phyloP scores from a whole-genome alignment of 2,113 vertebrate genomes.

The Prionailurus bengalensis region DNA sequence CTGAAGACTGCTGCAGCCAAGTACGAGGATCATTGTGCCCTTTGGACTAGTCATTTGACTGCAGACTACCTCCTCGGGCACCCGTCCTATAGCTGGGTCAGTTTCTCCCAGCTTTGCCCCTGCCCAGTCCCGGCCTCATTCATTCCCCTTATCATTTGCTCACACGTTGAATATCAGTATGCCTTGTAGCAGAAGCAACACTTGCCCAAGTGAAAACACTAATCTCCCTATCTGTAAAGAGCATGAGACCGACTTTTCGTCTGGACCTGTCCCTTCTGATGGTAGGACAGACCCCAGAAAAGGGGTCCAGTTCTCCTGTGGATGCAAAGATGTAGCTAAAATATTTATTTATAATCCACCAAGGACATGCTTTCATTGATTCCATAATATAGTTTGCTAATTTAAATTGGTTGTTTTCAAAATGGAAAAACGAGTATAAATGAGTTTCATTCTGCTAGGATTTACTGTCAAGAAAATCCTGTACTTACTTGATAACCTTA shows the following conservation, averaged over 20 bases:
- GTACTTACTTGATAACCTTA: background rate
- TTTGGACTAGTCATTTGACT: background rate
- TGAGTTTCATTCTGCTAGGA: background rate
- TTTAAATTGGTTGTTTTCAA: conserved; percentile 42
- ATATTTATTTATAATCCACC: background rate
- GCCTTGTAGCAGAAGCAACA: conserved; percentile 1
- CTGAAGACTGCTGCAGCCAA: background rate
- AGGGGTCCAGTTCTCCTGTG: background rate
- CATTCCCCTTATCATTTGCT: conserved; percentile 18
- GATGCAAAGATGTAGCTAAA: background rate
- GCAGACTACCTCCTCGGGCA: conserved; percentile 23
- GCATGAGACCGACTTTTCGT: background rate
- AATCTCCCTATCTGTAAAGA: background rate
- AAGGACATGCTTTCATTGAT: background rate
- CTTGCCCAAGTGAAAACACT: conserved; percentile 23
- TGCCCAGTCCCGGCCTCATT: conserved; percentile 57
- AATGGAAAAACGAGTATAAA: conserved; percentile 43
- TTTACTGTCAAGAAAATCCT: conserved; percentile 19
- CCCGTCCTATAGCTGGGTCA: conserved; percentile 36
- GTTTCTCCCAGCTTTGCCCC: conserved; percentile 66
- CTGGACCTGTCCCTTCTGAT: background rate
- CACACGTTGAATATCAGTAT: conserved; percentile 33
- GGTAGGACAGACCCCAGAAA: background rate
- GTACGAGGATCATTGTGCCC: background rate
- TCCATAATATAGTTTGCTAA: background rate